A percentile compares a stretch with the other conserved stretches of the same genome.
Conservation (phyloP, 2,797 vertebrate genomes). For the Pseudopleuronectes americanus region DNA sequence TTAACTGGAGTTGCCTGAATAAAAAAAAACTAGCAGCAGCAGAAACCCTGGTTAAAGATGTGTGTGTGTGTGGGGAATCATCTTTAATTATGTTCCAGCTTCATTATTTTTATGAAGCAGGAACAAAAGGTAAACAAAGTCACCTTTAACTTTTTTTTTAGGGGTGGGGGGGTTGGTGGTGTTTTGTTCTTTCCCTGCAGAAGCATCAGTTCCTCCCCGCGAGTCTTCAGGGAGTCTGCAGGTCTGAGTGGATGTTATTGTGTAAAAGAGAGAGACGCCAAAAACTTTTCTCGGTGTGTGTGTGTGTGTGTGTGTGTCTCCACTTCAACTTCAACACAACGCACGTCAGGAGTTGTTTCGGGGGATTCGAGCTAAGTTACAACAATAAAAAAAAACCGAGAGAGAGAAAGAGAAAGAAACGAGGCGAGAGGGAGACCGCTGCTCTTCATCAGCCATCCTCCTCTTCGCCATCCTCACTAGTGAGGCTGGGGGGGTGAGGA, state of each 20-base stretch:
- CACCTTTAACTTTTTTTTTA: slow-evolving; percentile 49
- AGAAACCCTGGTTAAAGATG: neutral
- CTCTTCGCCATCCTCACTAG: slow-evolving; percentile 74
- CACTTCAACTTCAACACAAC: too few species aligned
- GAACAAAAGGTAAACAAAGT: neutral
- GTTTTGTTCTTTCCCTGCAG: neutral
- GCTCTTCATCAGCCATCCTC: slow-evolving; percentile 81
- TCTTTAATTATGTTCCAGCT: neutral
- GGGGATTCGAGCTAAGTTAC: slow-evolving; percentile 38
- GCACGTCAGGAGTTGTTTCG: slow-evolving; percentile 30
- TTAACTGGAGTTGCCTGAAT: slow-evolving; percentile 26
- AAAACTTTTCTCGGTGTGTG: slow-evolving; percentile 64
- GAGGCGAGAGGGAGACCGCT: slow-evolving; percentile 59
- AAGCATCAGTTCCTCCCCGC: slow-evolving; percentile 29
- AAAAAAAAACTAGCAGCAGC: slow-evolving; percentile 6
- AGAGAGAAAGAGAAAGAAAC: slow-evolving; percentile 26
- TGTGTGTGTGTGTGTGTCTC: too few species aligned
- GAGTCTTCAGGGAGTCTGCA: slow-evolving; percentile 10
- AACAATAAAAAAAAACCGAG: slow-evolving; percentile 15
- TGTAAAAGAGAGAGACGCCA: slow-evolving; percentile 8
- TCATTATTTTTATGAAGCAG: too few species aligned
- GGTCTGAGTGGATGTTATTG: slow-evolving; percentile 15
- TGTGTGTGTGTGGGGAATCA: neutral
- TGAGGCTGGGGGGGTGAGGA: too few species aligned
- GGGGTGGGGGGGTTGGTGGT: neutral